Conservation (phyloP, 2,888 invertebrate species). For the Aphrophora alni region DNA sequence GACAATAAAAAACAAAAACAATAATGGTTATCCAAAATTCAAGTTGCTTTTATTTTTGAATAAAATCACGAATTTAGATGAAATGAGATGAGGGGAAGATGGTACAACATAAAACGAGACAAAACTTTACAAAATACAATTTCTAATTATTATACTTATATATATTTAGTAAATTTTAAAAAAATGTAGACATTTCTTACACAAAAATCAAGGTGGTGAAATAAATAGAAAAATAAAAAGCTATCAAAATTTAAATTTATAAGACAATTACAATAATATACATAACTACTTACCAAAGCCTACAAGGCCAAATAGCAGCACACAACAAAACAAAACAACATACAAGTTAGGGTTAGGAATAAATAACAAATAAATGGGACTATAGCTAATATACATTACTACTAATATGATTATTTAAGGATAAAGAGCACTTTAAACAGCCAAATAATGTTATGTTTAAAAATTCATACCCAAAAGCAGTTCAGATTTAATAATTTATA, state of each 20-base stretch:
- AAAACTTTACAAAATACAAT: slow-evolving; percentile 15
- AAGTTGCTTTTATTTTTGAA: too few species aligned
- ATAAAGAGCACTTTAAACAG: background rate
- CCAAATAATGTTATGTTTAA: background rate
- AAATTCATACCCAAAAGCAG: background rate
- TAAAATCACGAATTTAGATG: too few species aligned
- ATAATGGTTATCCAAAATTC: too few species aligned
- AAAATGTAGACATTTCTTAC: background rate
- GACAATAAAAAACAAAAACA: too few species aligned
- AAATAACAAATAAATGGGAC: background rate
- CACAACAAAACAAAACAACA: slow-evolving; percentile 27
- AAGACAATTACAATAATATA: slow-evolving; percentile 15
- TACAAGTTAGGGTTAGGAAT: background rate
- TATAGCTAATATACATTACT: background rate
- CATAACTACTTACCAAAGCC: slow-evolving; percentile 56
- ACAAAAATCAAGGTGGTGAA: background rate
- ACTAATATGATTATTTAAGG: background rate
- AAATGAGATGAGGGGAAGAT: background rate
- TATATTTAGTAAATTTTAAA: too few species aligned
- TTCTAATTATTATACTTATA: too few species aligned
- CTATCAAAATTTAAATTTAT: background rate
- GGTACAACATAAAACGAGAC: background rate
- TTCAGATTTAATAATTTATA: too few species aligned
- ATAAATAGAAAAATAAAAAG: background rate
- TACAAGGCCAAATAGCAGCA: slow-evolving; percentile 54